Conservation (phyloP, 2,797 vertebrate genomes). For the Gastrophryne carolinensis region DNA sequence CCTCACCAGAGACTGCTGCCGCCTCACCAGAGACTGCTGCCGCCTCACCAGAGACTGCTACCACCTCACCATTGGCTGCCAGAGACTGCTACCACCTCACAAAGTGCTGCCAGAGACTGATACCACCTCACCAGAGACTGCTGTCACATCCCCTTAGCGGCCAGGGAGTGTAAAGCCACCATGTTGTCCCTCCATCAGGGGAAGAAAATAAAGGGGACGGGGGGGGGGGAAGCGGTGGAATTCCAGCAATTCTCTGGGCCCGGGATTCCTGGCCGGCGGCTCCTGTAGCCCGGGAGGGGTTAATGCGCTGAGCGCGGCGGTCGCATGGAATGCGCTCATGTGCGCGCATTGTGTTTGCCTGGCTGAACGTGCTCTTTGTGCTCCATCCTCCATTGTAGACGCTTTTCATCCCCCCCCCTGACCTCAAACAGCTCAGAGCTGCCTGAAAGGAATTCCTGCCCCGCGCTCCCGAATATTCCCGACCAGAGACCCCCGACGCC, state of each 20-base stretch:
- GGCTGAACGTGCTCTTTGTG: constrained; percentile 41
- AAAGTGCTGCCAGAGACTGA: too few species aligned
- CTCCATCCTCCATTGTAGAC: constrained; percentile 28
- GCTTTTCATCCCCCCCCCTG: constrained; percentile 15
- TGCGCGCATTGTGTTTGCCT: constrained; percentile 35
- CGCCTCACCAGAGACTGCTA: too few species aligned
- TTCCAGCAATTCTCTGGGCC: neutral
- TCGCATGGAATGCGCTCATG: constrained; percentile 26
- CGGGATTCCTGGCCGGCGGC: neutral
- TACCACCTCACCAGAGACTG: too few species aligned
- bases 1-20: too few species aligned
- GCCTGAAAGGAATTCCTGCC: neutral
- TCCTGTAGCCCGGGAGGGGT: neutral
- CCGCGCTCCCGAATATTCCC: too few species aligned
- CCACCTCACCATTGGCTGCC: too few species aligned
- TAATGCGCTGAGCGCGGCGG: constrained; percentile 7
- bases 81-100: too few species aligned
- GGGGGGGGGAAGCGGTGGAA: neutral
- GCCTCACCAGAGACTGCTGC: too few species aligned
- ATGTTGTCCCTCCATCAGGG: too few species aligned
- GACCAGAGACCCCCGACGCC: too few species aligned
- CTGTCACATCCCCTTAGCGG: too few species aligned
- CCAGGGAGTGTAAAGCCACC: too few species aligned
- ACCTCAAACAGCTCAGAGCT: constrained; percentile 28
- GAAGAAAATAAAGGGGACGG: neutral